Evolutionary conservation across 2,797 vertebrate genomes (phyloP).

Genomic region (Sardinella longiceps): DNA sequence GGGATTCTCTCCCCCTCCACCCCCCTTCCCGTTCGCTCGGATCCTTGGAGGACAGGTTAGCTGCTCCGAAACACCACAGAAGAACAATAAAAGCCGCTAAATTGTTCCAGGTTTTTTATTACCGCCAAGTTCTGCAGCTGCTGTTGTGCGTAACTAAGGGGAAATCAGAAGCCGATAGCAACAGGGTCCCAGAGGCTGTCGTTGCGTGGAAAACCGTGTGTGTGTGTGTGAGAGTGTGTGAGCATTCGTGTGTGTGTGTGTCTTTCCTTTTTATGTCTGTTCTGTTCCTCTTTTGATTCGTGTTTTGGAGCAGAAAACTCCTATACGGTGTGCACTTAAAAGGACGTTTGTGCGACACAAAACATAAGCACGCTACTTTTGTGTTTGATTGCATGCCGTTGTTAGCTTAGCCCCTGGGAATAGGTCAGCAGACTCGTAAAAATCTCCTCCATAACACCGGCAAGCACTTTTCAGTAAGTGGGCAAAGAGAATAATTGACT

Average conservation of each 20-base stretch:
- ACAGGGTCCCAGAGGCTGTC: conserved; percentile 68
- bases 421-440: conserved; percentile 73
- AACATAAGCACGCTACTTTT: conserved; percentile 68
- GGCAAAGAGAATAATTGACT: conserved; percentile 71
- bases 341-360: conserved; percentile 65
- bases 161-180: conserved; percentile 80
- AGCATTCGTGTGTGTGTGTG: neutral
- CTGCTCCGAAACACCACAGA: conserved; percentile 86
- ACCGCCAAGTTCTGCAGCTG: conserved; percentile 85
- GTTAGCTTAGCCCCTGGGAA: conserved; percentile 68
- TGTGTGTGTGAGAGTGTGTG: neutral
- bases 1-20: conserved; percentile 76
- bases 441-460: conserved; percentile 64
- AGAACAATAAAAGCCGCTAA: conserved; percentile 98
- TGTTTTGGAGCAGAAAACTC: conserved; percentile 43
- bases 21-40: no score
- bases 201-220: conserved; percentile 59
- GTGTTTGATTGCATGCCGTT: conserved; percentile 71
- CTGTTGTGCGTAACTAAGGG: conserved; percentile 87
- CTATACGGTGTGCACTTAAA: conserved; percentile 66
- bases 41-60: conserved; percentile 92
- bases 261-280: conserved; percentile 4
- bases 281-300: conserved; percentile 12
- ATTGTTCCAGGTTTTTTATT: conserved; percentile 93
- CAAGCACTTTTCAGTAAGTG: conserved; percentile 69